Evolutionary conservation across 2,113 vertebrate genomes (phyloP), one percentile per base, ranked within the genome.

Genomic region (Rhizomys pruinosus): DNA sequence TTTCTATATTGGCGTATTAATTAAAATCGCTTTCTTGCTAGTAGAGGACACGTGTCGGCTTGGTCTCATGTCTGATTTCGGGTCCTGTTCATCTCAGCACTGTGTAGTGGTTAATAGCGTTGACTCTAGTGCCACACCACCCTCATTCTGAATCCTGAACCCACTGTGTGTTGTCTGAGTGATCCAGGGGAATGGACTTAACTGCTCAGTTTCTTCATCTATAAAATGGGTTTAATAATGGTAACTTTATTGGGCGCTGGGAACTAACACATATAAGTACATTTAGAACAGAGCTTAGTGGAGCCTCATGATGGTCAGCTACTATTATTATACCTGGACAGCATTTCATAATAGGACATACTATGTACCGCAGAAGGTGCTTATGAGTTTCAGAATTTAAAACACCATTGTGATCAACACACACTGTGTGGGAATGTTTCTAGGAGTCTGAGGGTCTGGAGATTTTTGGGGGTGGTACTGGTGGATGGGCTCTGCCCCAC

Each of bases 61-160:
- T 20, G 10, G 66, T 19, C 5, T n/a, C 0, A 0, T 0, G 25
- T 23, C n/a, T 47, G 13, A 64, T 61, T 90, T 71, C 1, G 34
- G 72, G 5, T 59, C 22, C 13, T 71, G 44, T 9, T 85, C 37
- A 76, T 23, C 10, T 77, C 68, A 19, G 23, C 29, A 5, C 66
- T 29, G 7, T 22, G 12, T 17, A 74, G 71, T 11, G 2, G 42
- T 90, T 79, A 64, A 39, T 44, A 6, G 66, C 27, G 68, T 66
- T 25, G 59, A 71, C 27, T 90, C 88, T 59, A 44, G 52, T 32
- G 32, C 6, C 19, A 37, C 3, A 16, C n/a, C 22, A 71, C 20
- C 29, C 73, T 37, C 0, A 0, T 42, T 47, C 78, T 52, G 72
- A 47, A 57, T 29, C n/a, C 25, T 66, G 66, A 22, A 47, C 44